phyloP scores from a whole-genome alignment of 2,888 invertebrate species.

The Nemurella pictetii region DNA sequence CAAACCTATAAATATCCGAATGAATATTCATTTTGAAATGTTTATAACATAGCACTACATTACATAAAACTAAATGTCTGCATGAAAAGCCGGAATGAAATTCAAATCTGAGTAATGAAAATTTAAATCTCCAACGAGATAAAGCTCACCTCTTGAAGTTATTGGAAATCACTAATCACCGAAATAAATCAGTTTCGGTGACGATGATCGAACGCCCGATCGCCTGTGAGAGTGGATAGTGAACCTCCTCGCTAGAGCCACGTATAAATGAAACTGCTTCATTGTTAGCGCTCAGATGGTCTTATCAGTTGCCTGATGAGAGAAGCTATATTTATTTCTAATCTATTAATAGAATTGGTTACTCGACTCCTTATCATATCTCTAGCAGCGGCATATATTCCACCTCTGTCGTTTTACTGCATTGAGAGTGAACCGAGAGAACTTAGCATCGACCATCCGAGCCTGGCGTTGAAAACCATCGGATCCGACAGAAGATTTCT shows the following conservation, averaged over 20 bases:
- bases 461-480: background rate
- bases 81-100: too few relatives aligned
- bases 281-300: slow-evolving; percentile 13
- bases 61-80: too few relatives aligned
- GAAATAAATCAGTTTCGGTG: too few relatives aligned
- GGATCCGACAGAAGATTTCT: background rate
- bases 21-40: too few relatives aligned
- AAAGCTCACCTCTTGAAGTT: too few relatives aligned
- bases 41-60: too few relatives aligned
- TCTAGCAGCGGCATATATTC: background rate
- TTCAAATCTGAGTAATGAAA: too few relatives aligned
- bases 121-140: too few relatives aligned
- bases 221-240: background rate
- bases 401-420: background rate
- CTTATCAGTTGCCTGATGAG: slow-evolving; percentile 29
- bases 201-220: too few relatives aligned
- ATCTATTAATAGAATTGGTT: slow-evolving; percentile 24
- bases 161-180: too few relatives aligned
- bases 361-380: slow-evolving; percentile 6
- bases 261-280: slow-evolving; percentile 17
- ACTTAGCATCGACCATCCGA: background rate
- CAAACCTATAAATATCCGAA: too few relatives aligned
- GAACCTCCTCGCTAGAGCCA: background rate
- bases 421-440: background rate
- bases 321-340: slow-evolving; percentile 25